These are phyloP conservation scores for Bembecia ichneumoniformis DNA, from an alignment of 2,888 invertebrate genomes.

Conservation along the genomic window DNA sequence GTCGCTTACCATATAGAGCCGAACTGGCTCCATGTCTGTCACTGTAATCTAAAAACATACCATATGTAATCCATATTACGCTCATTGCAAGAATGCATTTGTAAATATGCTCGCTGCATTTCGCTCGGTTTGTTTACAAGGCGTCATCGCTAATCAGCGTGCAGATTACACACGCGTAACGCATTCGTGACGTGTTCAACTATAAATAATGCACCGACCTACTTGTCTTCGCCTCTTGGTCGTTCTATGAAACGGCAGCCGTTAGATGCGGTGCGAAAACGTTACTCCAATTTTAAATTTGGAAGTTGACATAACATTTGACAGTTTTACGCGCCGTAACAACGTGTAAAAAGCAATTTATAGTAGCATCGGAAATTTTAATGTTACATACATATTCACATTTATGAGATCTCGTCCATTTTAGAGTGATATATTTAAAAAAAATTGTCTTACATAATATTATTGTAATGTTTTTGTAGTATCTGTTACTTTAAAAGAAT, in stretches of 20 bases:
- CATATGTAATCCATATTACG: too few species aligned
- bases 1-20: too few species aligned
- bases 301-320: background rate
- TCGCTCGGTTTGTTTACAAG: slow-evolving; percentile 12
- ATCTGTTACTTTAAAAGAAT: too few species aligned
- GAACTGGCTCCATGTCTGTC: too few species aligned
- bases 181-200: slow-evolving; percentile 32
- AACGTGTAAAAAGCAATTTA: background rate
- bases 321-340: background rate
- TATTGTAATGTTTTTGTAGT: too few species aligned
- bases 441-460: too few species aligned
- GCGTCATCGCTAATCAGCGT: slow-evolving; percentile 1
- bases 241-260: background rate
- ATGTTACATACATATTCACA: too few species aligned
- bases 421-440: too few species aligned
- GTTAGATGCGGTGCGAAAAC: background rate
- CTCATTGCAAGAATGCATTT: too few species aligned
- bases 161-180: slow-evolving; percentile 13
- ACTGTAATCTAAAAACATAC: too few species aligned
- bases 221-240: slow-evolving; percentile 22
- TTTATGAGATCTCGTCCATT: too few species aligned
- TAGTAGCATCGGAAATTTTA: background rate
- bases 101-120: too few species aligned
- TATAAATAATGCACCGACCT: slow-evolving; percentile 65
- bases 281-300: background rate